Conservation (phyloP, 1,140 invertebrate species). For the Cyclargus thomasi region DNA sequence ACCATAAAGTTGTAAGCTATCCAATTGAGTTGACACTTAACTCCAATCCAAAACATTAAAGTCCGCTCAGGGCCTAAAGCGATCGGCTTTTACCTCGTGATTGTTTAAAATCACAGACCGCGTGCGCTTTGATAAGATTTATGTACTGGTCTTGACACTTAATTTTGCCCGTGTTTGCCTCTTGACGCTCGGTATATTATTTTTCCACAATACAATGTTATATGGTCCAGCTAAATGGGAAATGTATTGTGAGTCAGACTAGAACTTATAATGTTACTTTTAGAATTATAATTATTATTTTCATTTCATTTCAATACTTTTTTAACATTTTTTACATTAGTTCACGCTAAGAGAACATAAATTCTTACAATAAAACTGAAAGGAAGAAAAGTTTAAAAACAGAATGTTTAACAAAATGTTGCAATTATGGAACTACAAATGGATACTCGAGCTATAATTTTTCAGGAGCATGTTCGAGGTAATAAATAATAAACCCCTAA, state of each 20-base stretch:
- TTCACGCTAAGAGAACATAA: too few species aligned
- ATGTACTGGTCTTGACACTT: constrained; percentile 36
- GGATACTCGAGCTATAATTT: neutral
- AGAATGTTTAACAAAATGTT: neutral
- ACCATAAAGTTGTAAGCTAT: neutral
- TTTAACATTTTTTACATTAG: too few species aligned
- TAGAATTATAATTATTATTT: neutral
- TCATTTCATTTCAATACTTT: too few species aligned
- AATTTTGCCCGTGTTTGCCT: constrained; percentile 31
- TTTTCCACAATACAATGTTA: constrained; percentile 26
- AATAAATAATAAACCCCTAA: neutral
- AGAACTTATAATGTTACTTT: neutral
- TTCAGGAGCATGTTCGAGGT: neutral
- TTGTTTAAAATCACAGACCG: constrained; percentile 33
- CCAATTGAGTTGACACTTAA: neutral
- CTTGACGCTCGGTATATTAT: constrained; percentile 25
- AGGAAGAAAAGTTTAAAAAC: neutral
- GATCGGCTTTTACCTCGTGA: constrained; percentile 20
- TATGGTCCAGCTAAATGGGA: constrained; percentile 6
- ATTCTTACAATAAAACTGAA: too few species aligned
- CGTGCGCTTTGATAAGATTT: constrained; percentile 33
- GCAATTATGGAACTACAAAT: neutral
- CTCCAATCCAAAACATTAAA: neutral
- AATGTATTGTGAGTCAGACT: neutral
- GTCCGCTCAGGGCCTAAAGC: neutral